Evolutionary conservation across 1,140 invertebrate genomes (phyloP).

Genomic region (Drosophila mayri): DNA sequence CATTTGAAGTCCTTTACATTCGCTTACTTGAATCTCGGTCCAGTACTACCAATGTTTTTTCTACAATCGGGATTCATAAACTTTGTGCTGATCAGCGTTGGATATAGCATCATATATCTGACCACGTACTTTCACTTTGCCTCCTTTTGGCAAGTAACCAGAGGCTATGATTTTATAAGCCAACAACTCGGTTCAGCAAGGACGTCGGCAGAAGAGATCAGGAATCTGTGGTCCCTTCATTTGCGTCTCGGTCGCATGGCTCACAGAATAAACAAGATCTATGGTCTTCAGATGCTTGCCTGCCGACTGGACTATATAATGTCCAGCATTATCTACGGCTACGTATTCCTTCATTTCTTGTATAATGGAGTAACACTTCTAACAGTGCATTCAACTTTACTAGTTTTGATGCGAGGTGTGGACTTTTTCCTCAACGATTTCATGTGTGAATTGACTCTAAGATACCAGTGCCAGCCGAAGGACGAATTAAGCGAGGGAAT

Average conservation of each 20-base stretch:
- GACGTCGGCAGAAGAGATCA: background rate
- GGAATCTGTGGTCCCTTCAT: constrained; percentile 35
- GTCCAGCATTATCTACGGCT: constrained; percentile 5
- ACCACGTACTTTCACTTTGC: constrained; percentile 19
- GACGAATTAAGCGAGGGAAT: constrained; percentile 1
- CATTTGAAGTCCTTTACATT: constrained; percentile 1
- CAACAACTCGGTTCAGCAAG: background rate
- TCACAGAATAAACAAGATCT: constrained; percentile 21
- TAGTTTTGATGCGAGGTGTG: constrained; percentile 1
- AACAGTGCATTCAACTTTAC: background rate
- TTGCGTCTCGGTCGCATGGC: constrained; percentile 2
- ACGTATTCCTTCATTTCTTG: constrained; percentile 14
- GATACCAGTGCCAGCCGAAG: constrained; percentile 22
- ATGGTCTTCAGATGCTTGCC: constrained; percentile 17
- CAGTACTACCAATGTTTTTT: background rate
- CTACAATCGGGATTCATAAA: background rate
- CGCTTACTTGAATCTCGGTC: background rate
- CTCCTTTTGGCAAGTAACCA: constrained; percentile 36
- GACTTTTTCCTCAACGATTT: constrained; percentile 51
- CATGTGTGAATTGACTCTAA: constrained; percentile 29
- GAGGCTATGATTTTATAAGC: constrained; percentile 28
- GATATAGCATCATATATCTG: background rate
- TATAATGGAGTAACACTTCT: background rate
- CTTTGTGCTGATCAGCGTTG: background rate
- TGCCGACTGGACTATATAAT: constrained; percentile 32